Base-by-base conservation (phyloP, 2,113 vertebrate species). In the Misgurnus mizolepis region DNA sequence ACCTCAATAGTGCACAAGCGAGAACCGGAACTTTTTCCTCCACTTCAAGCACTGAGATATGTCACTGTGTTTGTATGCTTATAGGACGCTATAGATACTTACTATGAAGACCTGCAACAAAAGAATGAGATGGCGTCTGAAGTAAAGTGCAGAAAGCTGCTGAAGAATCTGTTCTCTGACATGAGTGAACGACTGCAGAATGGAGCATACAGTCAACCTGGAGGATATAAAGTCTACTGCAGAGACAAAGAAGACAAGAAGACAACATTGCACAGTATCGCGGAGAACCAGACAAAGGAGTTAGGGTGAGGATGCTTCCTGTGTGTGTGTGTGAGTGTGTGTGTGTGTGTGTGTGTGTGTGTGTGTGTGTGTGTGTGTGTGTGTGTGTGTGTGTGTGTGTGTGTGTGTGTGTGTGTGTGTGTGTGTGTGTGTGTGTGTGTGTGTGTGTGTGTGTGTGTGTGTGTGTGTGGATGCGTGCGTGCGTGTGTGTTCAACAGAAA, bases 211-310 rank as follows among this genome's bases (percentile, higher is more conserved):
- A 68, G 78, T 69, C 69, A 65, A 2, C 64, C 80, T 39, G 89
- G 89, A 5, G 89, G 91, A 17, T 85, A 89, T 50, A 3, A 87
- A 0, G 70, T 69, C 2, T 91, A 89, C 61, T 66, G 79, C 58
- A 39, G 4, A 5, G 82, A 88, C 50, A 50, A 71, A 22, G 76
- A 88, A 5, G 4, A 0, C 2, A 71, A 22, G 76, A 88, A 5
- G 4, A 0, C 2, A 5, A 90, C 14, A 18, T 87, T 50, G 55
- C 41, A 8, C 8, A 80, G 45, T 91, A 85, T 64, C 68, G 78
- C 11, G 67, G 14, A 0, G 45, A 49, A 15, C 62, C 85, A 0
- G 72, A 81, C 2, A 91, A 90, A 60, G 90, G 89, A 39, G 67
- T 88, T 6, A 74, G 74, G 86, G 90, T 90, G 40, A 83, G 78